Percentiles rank a stretch among this genome's conserved stretches.
These are phyloP conservation scores for Cherax destructor DNA, from an alignment of 1,140 invertebrate species.

Conservation along the genomic window DNA sequence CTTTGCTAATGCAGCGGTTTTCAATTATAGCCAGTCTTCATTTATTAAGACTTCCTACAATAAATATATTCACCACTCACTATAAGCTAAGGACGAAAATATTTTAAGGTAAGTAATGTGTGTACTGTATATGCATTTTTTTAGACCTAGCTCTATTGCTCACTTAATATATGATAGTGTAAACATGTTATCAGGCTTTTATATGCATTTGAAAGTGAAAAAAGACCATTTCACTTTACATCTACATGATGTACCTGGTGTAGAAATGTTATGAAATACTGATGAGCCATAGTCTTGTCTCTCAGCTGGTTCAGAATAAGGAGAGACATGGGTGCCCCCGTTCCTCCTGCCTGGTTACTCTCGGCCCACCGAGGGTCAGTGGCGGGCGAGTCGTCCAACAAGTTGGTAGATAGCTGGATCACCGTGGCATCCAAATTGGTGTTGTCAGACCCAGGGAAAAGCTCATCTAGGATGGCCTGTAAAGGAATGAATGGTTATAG, in stretches of 20 bases:
- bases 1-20: no score
- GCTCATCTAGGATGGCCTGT: slow-evolving; percentile 81
- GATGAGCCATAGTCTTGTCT: slow-evolving; percentile 88
- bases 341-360: slow-evolving; percentile 70
- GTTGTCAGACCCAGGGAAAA: slow-evolving; percentile 82
- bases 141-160: no score
- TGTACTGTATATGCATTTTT: no score
- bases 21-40: no score
- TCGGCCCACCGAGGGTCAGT: slow-evolving; percentile 90
- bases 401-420: slow-evolving; percentile 83
- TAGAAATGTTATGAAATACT: slow-evolving; percentile 74
- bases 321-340: slow-evolving; percentile 79
- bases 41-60: no score
- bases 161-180: no score
- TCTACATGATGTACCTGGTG: slow-evolving; percentile 60
- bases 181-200: no score
- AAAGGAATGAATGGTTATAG: slow-evolving; percentile 72
- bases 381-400: slow-evolving; percentile 91
- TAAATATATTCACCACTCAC: no score
- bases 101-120: no score
- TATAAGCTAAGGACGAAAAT: no score
- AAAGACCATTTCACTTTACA: no score
- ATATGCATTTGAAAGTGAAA: no score
- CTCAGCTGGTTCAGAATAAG: slow-evolving; percentile 88
- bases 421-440: slow-evolving; percentile 82